These are phyloP conservation scores for Mellilla xanthometata DNA, from an alignment of 2,888 invertebrate species.

Conservation along the genomic window DNA sequence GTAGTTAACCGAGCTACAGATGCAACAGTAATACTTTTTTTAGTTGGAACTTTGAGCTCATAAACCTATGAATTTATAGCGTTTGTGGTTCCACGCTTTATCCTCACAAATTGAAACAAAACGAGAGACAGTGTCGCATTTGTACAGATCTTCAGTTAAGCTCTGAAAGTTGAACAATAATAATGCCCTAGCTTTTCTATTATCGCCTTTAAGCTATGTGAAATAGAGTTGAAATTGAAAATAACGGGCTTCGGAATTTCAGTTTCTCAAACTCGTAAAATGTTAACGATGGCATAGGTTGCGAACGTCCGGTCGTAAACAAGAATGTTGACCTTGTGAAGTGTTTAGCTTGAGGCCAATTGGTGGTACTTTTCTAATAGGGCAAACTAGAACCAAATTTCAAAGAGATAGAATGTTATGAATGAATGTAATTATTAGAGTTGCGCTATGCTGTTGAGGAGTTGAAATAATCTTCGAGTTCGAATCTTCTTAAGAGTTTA, in stretches of 20 bases:
- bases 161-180: not conserved
- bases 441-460: too few species aligned
- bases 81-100: not conserved
- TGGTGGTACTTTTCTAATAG: too few species aligned
- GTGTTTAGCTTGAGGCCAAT: too few species aligned
- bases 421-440: too few species aligned
- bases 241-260: not conserved
- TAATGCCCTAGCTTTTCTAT: not conserved
- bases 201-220: not conserved
- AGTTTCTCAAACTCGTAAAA: slow-evolving; percentile 5
- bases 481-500: too few species aligned
- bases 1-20: too few species aligned
- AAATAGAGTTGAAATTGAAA: slow-evolving; percentile 1
- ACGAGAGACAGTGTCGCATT: not conserved
- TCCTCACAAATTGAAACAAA: slow-evolving; percentile 7
- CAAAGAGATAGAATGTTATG: too few species aligned
- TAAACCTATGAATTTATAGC: not conserved
- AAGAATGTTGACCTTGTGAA: not conserved
- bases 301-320: slow-evolving; percentile 6
- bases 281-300: slow-evolving; percentile 1
- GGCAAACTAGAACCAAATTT: too few species aligned
- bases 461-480: too few species aligned
- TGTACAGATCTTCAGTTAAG: not conserved
- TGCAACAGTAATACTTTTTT: too few species aligned
- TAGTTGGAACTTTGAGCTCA: not conserved